Conservation (phyloP, 2,888 invertebrate genomes). For the Lepidochrysops patricia region DNA sequence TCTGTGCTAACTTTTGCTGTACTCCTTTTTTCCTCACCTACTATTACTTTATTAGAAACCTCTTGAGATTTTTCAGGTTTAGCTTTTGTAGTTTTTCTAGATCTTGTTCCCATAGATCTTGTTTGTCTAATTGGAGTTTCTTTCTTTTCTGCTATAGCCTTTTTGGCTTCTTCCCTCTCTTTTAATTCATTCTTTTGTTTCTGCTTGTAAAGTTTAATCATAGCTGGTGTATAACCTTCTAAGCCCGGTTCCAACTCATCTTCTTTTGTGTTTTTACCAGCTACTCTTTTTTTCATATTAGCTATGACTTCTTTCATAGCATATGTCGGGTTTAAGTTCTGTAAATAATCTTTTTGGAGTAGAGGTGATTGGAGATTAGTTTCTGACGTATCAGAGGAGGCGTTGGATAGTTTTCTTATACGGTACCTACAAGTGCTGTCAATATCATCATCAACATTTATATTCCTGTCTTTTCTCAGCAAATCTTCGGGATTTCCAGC, state of each 20-base stretch:
- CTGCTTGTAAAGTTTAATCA: constrained; percentile 65
- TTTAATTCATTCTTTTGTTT: constrained; percentile 63
- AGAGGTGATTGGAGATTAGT: constrained; percentile 48
- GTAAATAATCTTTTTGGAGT: constrained; percentile 62
- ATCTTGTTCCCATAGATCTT: constrained; percentile 38
- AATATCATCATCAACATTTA: constrained; percentile 45
- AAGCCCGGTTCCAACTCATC: constrained; percentile 37
- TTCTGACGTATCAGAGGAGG: constrained; percentile 51
- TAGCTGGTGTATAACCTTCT: constrained; percentile 72
- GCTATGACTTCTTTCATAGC: constrained; percentile 81
- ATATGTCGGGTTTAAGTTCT: constrained; percentile 77
- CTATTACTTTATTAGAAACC: neutral
- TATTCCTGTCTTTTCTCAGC: constrained; percentile 66
- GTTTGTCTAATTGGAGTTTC: constrained; percentile 34
- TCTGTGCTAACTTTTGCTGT: neutral
- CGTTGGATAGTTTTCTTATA: constrained; percentile 57
- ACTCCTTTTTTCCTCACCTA: constrained; percentile 12
- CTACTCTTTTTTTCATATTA: constrained; percentile 72
- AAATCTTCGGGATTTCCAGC: constrained; percentile 78
- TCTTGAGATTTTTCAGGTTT: neutral
- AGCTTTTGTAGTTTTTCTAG: constrained; percentile 1
- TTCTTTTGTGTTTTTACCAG: constrained; percentile 44
- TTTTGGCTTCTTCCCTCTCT: constrained; percentile 47
- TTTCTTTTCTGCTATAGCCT: constrained; percentile 31
- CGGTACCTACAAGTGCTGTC: constrained; percentile 58